Percentiles rank a stretch among this genome's conserved stretches.
Evolutionary conservation across 2,113 vertebrate genomes (phyloP).

Genomic region (Channa argus): DNA sequence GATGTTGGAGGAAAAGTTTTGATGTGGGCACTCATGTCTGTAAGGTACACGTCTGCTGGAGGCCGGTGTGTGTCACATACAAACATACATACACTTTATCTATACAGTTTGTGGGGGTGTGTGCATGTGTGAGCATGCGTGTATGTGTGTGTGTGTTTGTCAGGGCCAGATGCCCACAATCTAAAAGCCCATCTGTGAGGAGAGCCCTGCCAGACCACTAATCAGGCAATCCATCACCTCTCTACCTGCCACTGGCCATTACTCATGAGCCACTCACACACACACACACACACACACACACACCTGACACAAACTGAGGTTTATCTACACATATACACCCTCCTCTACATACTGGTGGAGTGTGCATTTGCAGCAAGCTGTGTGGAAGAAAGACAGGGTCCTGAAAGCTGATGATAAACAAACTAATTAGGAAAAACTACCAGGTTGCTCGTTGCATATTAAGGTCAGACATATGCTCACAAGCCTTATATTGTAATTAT

Average conservation of each 20-base stretch:
- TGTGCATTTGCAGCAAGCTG: background rate
- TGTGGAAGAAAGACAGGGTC: background rate
- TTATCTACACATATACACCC: conserved; percentile 1
- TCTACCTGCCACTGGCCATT: conserved; percentile 77
- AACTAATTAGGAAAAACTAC: conserved; percentile 46
- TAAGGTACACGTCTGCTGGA: background rate
- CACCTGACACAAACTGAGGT: conserved; percentile 21
- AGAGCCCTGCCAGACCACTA: conserved; percentile 81
- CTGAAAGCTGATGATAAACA: conserved; percentile 44
- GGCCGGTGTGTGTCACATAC: background rate
- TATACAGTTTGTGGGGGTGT: conserved; percentile 11
- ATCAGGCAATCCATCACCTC: conserved; percentile 82
- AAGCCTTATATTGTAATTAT: conserved; percentile 6
- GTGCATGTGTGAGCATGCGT: conserved; percentile 28
- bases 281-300: conserved; percentile 19
- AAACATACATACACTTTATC: background rate
- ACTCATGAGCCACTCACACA: conserved; percentile 58
- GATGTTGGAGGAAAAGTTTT: conserved; percentile 54
- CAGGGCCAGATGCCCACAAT: conserved; percentile 73
- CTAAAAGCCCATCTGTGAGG: conserved; percentile 80
- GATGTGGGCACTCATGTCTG: conserved; percentile 37
- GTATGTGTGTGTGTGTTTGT: conserved; percentile 42
- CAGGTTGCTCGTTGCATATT: conserved; percentile 22
- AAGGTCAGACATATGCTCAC: conserved; percentile 43
- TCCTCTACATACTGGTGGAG: background rate